phyloP scores from a whole-genome alignment of 2,888 invertebrate species.

The Tillus elongatus region DNA sequence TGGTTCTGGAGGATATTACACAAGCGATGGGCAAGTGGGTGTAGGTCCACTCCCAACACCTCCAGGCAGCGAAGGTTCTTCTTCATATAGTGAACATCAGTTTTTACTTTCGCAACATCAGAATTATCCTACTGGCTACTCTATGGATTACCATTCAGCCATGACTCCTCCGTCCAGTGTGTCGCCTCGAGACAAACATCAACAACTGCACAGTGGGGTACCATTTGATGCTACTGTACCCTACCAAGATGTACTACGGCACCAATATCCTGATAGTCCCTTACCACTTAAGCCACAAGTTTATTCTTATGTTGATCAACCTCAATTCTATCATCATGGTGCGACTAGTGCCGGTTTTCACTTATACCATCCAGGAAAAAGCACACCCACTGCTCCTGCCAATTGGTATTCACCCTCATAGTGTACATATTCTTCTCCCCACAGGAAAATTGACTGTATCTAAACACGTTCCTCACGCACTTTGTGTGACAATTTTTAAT shows the following conservation, averaged over 20 bases:
- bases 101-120: slow-evolving; percentile 49
- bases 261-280: slow-evolving; percentile 56
- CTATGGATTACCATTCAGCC: slow-evolving; percentile 80
- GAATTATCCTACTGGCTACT: slow-evolving; percentile 53
- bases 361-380: slow-evolving; percentile 74
- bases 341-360: slow-evolving; percentile 59
- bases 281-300: slow-evolving; percentile 85
- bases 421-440: slow-evolving; percentile 24
- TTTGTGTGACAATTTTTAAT: slow-evolving; percentile 27
- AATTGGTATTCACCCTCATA: slow-evolving; percentile 44
- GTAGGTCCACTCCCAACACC: slow-evolving; percentile 77
- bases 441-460: not conserved
- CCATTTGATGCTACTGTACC: slow-evolving; percentile 42
- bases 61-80: slow-evolving; percentile 77
- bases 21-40: slow-evolving; percentile 54
- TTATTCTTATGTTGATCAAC: slow-evolving; percentile 70
- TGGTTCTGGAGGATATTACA: slow-evolving; percentile 34
- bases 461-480: slow-evolving; percentile 15
- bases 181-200: slow-evolving; percentile 80
- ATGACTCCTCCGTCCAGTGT: slow-evolving; percentile 98
- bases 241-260: slow-evolving; percentile 47
- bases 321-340: slow-evolving; percentile 75
- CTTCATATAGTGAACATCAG: slow-evolving; percentile 60
- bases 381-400: slow-evolving; percentile 36
- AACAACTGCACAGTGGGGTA: slow-evolving; percentile 47